These are phyloP conservation scores for Psittacara wagleri DNA, from an alignment of 2,113 vertebrate species.

Conservation along the genomic window DNA sequence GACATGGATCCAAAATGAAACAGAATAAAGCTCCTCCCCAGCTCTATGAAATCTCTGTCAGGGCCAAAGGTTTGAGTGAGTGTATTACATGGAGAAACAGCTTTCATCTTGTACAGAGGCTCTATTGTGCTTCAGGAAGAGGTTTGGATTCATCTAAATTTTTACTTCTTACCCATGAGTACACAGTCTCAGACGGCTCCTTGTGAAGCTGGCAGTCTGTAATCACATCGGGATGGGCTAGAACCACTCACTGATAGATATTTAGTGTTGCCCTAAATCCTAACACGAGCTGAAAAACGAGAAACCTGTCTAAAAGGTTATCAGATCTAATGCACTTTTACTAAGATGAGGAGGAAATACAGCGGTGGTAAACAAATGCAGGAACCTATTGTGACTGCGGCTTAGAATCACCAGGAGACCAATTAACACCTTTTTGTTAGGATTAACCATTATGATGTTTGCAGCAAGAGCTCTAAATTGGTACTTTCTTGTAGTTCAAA, in stretches of 20 bases:
- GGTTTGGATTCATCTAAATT: not conserved
- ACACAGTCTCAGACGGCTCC: not conserved
- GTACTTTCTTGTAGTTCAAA: constrained; percentile 62
- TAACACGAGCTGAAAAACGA: not conserved
- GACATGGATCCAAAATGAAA: not conserved
- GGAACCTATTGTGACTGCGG: constrained; percentile 27
- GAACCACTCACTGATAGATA: not conserved
- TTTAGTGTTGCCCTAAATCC: not conserved
- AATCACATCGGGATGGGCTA: not conserved
- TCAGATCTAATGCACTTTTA: constrained; percentile 31
- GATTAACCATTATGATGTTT: constrained; percentile 67
- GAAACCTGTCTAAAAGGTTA: not conserved
- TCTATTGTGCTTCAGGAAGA: not conserved
- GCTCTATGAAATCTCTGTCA: not conserved
- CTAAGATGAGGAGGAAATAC: constrained; percentile 48
- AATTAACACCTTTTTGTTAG: constrained; percentile 73
- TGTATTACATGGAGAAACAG: not conserved
- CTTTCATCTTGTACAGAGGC: not conserved
- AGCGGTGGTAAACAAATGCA: constrained; percentile 46
- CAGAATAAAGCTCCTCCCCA: not conserved
- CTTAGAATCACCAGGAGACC: constrained; percentile 64
- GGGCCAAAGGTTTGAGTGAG: not conserved
- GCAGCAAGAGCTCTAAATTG: constrained; percentile 63
- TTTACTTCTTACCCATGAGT: not conserved
- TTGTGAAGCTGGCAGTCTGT: not conserved